A percentile compares a stretch with the other conserved stretches of the same genome.
Conservation (phyloP, 2,113 vertebrate species). For the Protomyctophum bolini region DNA sequence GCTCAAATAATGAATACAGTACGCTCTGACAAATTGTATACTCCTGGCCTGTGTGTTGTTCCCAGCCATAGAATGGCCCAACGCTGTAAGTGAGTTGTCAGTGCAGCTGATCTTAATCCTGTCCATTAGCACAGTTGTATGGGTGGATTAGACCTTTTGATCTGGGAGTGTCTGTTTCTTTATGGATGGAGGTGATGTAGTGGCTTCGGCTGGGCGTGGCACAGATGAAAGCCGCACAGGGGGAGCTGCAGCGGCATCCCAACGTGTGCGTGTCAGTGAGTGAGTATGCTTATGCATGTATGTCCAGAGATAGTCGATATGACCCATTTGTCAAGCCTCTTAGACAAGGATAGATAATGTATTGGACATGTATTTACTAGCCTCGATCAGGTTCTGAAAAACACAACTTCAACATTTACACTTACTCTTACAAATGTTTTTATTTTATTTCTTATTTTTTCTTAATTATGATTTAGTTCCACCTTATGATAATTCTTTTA, state of each 20-base stretch:
- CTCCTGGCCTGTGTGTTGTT: not conserved
- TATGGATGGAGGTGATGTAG: not conserved
- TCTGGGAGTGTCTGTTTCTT: not conserved
- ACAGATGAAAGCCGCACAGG: not conserved
- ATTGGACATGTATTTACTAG: not conserved
- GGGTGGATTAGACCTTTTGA: constrained; percentile 1
- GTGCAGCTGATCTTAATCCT: not conserved
- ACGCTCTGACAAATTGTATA: no score
- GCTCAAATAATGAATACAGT: no score
- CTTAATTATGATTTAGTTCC: not conserved
- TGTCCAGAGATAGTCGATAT: not conserved
- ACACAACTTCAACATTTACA: no score
- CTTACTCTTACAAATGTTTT: no score
- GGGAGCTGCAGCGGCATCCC: not conserved
- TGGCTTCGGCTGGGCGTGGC: not conserved
- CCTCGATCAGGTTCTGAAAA: not conserved
- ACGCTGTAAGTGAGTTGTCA: not conserved
- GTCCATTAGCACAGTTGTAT: not conserved
- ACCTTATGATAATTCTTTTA: not conserved
- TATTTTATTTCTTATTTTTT: not conserved
- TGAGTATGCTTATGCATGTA: no score
- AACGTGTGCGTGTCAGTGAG: not conserved
- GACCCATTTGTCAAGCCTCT: constrained; percentile 2
- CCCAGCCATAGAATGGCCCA: not conserved
- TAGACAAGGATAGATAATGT: not conserved